Evolutionary conservation across 2,888 invertebrate genomes (phyloP).

Genomic region (Sipha maydis): DNA sequence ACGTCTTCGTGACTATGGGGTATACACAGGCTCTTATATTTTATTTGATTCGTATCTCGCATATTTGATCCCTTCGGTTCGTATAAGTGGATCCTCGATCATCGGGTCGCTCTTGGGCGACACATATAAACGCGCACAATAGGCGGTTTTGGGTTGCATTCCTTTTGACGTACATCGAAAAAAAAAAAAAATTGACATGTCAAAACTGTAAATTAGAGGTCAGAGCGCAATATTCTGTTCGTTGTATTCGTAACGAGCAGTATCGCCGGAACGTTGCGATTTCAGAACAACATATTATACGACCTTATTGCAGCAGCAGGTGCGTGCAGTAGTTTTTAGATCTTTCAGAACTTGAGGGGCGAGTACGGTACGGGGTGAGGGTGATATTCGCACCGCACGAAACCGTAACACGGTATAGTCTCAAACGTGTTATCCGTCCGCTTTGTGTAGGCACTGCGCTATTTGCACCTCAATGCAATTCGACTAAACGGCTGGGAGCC

Average conservation of each 20-base stretch:
- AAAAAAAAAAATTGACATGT: slow-evolving; percentile 45
- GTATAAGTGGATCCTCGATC: slow-evolving; percentile 9
- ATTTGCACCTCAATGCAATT: no score
- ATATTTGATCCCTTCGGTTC: not conserved
- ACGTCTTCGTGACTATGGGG: not conserved
- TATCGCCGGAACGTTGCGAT: not conserved
- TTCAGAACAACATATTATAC: no score
- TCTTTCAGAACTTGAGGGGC: no score
- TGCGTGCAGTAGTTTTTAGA: no score
- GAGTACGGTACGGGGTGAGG: no score
- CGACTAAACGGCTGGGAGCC: no score
- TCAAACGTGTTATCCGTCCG: no score
- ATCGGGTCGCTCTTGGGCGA: not conserved
- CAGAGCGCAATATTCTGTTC: not conserved
- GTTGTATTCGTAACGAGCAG: not conserved
- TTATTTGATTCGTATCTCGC: slow-evolving; percentile 11
- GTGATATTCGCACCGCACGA: no score
- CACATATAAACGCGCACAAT: not conserved
- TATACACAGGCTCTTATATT: no score
- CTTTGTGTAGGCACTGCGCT: no score
- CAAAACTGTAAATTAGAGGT: slow-evolving; percentile 32
- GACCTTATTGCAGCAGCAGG: no score
- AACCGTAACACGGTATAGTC: no score
- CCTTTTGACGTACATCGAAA: slow-evolving; percentile 1
- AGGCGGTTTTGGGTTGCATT: slow-evolving; percentile 49